Percentiles rank a stretch among this genome's conserved stretches.
Evolutionary conservation across 2,888 invertebrate genomes (phyloP).

Genomic region (Tridacna crocea): DNA sequence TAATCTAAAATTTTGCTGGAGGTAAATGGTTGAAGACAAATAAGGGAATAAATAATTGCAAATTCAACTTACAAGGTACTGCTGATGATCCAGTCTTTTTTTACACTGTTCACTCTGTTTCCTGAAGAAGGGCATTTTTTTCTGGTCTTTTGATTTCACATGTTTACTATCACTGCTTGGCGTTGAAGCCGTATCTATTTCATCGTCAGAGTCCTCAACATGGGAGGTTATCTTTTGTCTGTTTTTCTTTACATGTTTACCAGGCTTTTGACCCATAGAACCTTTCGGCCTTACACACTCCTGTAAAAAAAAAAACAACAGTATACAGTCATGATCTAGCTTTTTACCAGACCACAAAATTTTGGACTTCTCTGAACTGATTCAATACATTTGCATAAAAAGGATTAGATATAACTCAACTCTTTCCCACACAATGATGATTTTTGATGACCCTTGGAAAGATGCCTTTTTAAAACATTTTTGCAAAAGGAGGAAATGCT

Average conservation of each 20-base stretch:
- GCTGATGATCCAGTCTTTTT: conserved; percentile 71
- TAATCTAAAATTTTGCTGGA: no score
- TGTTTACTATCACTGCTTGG: background rate
- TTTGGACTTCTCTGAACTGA: background rate
- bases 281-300: conserved; percentile 29
- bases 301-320: background rate
- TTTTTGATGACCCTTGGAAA: no score
- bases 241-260: conserved; percentile 35
- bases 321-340: background rate
- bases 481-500: background rate
- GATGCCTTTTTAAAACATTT: no score
- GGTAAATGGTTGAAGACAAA: no score
- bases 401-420: background rate
- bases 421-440: no score
- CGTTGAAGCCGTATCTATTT: background rate
- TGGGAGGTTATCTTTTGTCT: background rate
- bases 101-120: conserved; percentile 75
- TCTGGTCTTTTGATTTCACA: conserved; percentile 35
- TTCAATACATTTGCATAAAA: no score
- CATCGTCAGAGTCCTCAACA: conserved; percentile 6
- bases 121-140: conserved; percentile 71
- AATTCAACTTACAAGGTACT: conserved; percentile 68
- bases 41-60: background rate
- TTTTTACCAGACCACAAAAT: background rate
- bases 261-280: conserved; percentile 43